A percentile compares a stretch with the other conserved stretches of the same genome.
Evolutionary conservation across 2,797 vertebrate species (phyloP).

Genomic region (Anguilla anguilla): DNA sequence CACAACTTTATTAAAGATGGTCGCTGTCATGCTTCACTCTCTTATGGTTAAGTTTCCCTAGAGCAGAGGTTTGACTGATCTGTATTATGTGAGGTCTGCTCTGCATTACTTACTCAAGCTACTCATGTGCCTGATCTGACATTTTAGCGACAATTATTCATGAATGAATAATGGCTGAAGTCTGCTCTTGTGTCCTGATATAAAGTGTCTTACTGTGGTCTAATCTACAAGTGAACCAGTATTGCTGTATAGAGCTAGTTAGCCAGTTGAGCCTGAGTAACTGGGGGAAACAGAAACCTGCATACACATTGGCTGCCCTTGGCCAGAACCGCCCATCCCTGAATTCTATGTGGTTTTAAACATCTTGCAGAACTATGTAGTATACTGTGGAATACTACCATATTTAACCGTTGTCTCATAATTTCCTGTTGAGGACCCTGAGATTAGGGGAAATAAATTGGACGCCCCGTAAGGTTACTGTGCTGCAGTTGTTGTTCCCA

Average conservation of each 20-base stretch:
- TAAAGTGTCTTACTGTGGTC: neutral
- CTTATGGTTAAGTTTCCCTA: neutral
- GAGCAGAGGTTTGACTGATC: neutral
- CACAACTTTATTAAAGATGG: neutral
- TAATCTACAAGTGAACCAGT: neutral
- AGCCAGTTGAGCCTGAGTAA: neutral
- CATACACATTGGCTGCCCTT: neutral
- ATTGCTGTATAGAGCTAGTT: too few species aligned
- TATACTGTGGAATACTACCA: neutral
- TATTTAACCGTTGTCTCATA: neutral
- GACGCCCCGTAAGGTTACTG: neutral
- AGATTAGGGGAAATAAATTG: neutral
- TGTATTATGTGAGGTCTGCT: neutral
- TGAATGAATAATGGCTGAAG: neutral
- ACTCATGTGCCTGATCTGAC: neutral
- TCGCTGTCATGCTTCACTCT: neutral
- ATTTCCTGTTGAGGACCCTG: neutral
- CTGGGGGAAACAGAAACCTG: neutral
- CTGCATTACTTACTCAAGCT: neutral
- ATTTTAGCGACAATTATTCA: neutral
- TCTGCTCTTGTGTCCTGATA: neutral
- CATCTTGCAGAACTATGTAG: neutral
- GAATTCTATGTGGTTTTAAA: neutral
- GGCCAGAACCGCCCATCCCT: neutral
- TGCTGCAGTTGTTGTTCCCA: neutral